Base-by-base conservation (phyloP, 2,113 vertebrate species). In the Acanthisitta chloris region DNA sequence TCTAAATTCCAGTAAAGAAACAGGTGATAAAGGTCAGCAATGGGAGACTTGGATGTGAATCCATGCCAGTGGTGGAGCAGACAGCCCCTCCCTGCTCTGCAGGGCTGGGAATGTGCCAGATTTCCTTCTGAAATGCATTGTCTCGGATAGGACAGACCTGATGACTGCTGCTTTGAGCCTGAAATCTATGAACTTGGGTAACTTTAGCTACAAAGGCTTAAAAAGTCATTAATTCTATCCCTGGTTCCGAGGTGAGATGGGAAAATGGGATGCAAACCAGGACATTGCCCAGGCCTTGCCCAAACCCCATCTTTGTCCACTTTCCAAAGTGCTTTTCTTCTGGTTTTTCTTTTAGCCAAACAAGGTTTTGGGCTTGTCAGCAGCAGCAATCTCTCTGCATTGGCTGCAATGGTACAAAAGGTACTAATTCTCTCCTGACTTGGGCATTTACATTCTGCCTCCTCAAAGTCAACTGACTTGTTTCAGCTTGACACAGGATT, bases 401-500 rank as follows among this genome's bases (percentile, higher is more conserved):
- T 94, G 73, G 34, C 28, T 92, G 90, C 79, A 94, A 74, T 3
- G 45, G 62, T 95, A 74, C 76, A 36, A 81, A 81, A 92, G 80
- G 65, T 31, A 88, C 45, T 69, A n/a, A 88, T 88, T 93, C 90
- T 93, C 90, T 74, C 85, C 88, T 38, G 90, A 85, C 88, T 94
- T 12, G 96, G 69, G 18, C 79, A 92, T 95, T 97, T 93, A 82
- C 72, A 74, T 95, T 90, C 86, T 88, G 72, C 92, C 64, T 92
- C 57, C 94, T 86, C 82, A 51, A 78, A 94, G 94, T 34, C 88
- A 66, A 94, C 95, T 13, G 31, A 94, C 94, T 90, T 96, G 96
- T 96, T 96, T 73, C 79, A 36, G 88, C 96, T 93, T 96, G 96
- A 95, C 81, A 51, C 8, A 26, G 79, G 48, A 78, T 94, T 95